Percentiles rank a stretch among this genome's conserved stretches.
Conservation (phyloP, 2,113 vertebrate genomes). For the Psammodynastes pulverulentus region DNA sequence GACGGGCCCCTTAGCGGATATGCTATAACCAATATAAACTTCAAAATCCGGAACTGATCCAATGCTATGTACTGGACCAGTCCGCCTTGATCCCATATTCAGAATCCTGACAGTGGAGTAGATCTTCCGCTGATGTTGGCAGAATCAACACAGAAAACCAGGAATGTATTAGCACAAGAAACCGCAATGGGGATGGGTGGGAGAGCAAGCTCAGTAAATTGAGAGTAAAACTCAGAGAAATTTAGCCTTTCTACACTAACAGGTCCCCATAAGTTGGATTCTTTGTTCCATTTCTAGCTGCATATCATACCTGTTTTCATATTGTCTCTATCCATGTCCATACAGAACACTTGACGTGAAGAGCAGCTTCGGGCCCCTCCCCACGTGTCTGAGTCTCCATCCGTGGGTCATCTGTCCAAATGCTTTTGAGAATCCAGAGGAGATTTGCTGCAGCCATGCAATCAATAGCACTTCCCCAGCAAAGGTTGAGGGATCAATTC, state of each 20-base stretch:
- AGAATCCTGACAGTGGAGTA: neutral
- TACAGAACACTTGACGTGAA: neutral
- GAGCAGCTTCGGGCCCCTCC: neutral
- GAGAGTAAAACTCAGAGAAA: neutral
- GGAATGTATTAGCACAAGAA: neutral
- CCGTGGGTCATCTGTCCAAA: neutral
- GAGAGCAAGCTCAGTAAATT: neutral
- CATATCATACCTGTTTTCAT: neutral
- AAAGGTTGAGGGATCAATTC: neutral
- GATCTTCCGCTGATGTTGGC: neutral
- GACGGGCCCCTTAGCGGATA: neutral
- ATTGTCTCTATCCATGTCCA: too few species aligned
- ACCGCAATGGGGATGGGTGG: neutral
- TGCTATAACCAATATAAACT: neutral
- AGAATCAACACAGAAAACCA: neutral
- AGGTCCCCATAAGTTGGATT: neutral
- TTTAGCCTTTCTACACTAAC: neutral
- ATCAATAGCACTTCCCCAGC: constrained; percentile 7
- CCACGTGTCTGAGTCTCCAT: neutral
- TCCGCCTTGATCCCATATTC: neutral
- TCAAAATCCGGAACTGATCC: neutral
- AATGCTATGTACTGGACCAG: neutral
- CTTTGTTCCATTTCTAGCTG: neutral
- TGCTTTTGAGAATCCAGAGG: neutral
- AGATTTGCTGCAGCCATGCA: neutral